Evolutionary conservation across 2,113 vertebrate species (phyloP).

Genomic region (Oryzias javanicus): DNA sequence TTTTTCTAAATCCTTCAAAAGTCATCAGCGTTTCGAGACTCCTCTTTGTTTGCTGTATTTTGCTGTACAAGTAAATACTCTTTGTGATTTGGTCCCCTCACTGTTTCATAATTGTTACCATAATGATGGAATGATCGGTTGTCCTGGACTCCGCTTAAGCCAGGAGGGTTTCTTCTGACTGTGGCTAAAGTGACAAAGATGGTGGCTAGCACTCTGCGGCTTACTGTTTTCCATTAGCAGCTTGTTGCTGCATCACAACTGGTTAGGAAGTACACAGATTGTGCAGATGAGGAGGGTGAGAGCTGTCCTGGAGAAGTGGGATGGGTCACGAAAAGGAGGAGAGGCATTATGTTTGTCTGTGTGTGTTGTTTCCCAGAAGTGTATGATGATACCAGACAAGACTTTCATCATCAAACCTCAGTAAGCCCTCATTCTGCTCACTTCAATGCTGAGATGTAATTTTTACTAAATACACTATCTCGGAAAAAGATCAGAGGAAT

Average conservation of each 20-base stretch:
- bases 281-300: slow-evolving; percentile 11
- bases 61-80: slow-evolving; percentile 18
- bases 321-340: slow-evolving; percentile 34
- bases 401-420: slow-evolving; percentile 12
- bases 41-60: slow-evolving; percentile 42
- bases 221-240: slow-evolving; percentile 34
- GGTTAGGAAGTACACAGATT: slow-evolving; percentile 7
- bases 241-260: slow-evolving; percentile 11
- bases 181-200: slow-evolving; percentile 34
- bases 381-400: slow-evolving; percentile 6
- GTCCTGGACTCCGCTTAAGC: slow-evolving; percentile 9
- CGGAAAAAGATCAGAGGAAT: slow-evolving; percentile 4
- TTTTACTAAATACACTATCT: background rate
- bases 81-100: slow-evolving; percentile 42
- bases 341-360: slow-evolving; percentile 14
- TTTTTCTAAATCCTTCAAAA: slow-evolving; percentile 37
- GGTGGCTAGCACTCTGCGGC: slow-evolving; percentile 8
- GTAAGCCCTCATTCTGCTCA: slow-evolving; percentile 6
- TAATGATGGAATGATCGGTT: slow-evolving; percentile 39
- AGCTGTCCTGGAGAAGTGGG: slow-evolving; percentile 21
- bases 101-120: slow-evolving; percentile 48
- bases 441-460: slow-evolving; percentile 1
- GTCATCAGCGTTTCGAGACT: slow-evolving; percentile 43
- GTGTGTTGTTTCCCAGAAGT: slow-evolving; percentile 29
- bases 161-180: slow-evolving; percentile 15